A percentile compares a stretch with the other conserved stretches of the same genome.
Conservation (phyloP, 1,140 invertebrate species). For the Lasioglossum albipes region DNA sequence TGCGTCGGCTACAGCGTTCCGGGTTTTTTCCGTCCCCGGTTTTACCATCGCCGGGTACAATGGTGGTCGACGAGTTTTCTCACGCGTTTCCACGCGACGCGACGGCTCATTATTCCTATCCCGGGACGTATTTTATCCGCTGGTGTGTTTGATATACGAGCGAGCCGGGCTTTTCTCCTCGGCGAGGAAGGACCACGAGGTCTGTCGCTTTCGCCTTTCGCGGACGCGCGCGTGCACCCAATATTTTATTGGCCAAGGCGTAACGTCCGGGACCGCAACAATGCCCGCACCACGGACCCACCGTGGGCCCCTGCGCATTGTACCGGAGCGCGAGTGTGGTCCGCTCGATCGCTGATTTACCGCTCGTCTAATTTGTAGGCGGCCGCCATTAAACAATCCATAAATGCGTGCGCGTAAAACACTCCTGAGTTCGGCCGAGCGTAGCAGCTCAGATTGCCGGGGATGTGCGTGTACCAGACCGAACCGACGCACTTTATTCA, state of each 20-base stretch:
- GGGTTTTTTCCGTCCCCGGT: background rate
- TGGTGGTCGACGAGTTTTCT: conserved; percentile 49
- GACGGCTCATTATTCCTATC: conserved; percentile 49
- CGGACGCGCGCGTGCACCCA: conserved; percentile 50
- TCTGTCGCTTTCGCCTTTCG: conserved; percentile 17
- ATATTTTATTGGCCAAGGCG: conserved; percentile 62
- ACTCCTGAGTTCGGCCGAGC: conserved; percentile 59
- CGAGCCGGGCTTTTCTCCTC: conserved; percentile 35
- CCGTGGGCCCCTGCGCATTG: conserved; percentile 7
- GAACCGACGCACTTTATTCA: conserved; percentile 73
- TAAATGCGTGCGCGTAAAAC: conserved; percentile 78
- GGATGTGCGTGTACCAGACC: conserved; percentile 35
- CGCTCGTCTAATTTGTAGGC: conserved; percentile 80
- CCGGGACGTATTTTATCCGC: conserved; percentile 43
- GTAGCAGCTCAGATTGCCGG: conserved; percentile 4
- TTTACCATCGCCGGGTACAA: conserved; percentile 37
- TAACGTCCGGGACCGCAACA: conserved; percentile 30
- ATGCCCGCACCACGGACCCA: conserved; percentile 34
- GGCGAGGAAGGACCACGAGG: conserved; percentile 10
- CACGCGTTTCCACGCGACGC: conserved; percentile 55
- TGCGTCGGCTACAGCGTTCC: too few species aligned
- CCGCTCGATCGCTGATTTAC: conserved; percentile 79
- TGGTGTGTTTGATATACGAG: conserved; percentile 58
- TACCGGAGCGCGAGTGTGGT: conserved; percentile 67
- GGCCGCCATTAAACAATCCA: conserved; percentile 80